Conservation (phyloP, 2,797 vertebrate genomes). For the Darevskia mixta region DNA sequence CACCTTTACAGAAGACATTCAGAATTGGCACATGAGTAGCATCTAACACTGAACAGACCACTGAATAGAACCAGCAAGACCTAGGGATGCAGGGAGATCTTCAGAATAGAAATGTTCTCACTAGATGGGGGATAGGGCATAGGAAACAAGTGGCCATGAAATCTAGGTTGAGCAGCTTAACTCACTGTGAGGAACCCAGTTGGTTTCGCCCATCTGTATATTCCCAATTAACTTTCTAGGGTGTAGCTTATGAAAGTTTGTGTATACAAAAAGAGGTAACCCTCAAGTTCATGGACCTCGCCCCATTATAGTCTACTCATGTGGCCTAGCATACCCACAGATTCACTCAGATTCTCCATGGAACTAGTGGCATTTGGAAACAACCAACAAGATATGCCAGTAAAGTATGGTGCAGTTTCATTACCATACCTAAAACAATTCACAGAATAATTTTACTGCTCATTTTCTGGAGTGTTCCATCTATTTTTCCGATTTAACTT, state of each 20-base stretch:
- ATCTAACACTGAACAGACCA: neutral
- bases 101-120: neutral
- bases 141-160: neutral
- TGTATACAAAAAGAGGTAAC: neutral
- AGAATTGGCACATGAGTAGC: neutral
- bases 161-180: neutral
- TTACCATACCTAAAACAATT: neutral
- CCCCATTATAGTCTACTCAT: too few relatives aligned
- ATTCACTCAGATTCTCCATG: neutral
- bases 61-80: neutral
- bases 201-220: neutral
- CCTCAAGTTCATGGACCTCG: neutral
- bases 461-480: neutral
- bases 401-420: neutral
- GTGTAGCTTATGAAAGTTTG: neutral
- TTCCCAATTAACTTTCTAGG: neutral
- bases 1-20: neutral
- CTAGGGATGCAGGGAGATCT: neutral
- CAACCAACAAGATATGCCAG: neutral
- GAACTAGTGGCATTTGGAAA: neutral
- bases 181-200: neutral
- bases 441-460: neutral
- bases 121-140: neutral
- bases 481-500: neutral
- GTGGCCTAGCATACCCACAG: too few relatives aligned